Evolutionary conservation across 2,888 invertebrate genomes (phyloP).

Genomic region (Steinernema scapterisci): DNA sequence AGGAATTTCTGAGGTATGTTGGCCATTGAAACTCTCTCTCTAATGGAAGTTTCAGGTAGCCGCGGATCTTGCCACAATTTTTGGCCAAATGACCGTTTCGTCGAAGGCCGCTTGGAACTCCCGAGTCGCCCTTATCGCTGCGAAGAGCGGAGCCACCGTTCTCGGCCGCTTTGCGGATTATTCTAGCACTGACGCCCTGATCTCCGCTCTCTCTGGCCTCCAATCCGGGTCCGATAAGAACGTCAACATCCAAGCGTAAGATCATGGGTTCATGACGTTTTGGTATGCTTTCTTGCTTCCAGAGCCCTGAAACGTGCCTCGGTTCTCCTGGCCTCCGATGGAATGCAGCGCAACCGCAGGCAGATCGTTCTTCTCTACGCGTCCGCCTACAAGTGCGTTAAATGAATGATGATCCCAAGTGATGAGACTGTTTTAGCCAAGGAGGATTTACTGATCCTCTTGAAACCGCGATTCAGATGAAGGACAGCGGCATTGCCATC

Average conservation of each 20-base stretch:
- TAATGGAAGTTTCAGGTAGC: too few species aligned
- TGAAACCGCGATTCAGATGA: constrained; percentile 25
- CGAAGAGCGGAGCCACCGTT: not conserved
- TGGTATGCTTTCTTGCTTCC: not conserved
- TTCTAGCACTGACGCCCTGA: constrained; percentile 2
- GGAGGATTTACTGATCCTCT: constrained; percentile 22
- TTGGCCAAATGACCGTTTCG: constrained; percentile 9
- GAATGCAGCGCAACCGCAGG: constrained; percentile 13
- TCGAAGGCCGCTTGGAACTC: not conserved
- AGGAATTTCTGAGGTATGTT: not conserved
- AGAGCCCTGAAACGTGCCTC: constrained; percentile 17
- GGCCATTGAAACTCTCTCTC: too few species aligned
- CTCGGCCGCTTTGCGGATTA: not conserved
- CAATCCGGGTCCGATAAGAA: not conserved
- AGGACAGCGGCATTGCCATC: constrained; percentile 22
- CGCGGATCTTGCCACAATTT: constrained; percentile 6
- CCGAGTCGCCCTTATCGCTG: constrained; percentile 20
- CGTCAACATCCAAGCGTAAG: constrained; percentile 31
- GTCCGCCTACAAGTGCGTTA: constrained; percentile 31
- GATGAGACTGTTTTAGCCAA: constrained; percentile 11
- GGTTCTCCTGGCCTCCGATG: not conserved
- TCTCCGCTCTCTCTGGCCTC: not conserved
- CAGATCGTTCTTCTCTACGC: constrained; percentile 28
- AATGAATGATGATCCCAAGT: not conserved
- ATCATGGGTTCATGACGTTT: not conserved